Conservation (phyloP, 2,888 invertebrate species). For the Caenorhabditis becei region DNA sequence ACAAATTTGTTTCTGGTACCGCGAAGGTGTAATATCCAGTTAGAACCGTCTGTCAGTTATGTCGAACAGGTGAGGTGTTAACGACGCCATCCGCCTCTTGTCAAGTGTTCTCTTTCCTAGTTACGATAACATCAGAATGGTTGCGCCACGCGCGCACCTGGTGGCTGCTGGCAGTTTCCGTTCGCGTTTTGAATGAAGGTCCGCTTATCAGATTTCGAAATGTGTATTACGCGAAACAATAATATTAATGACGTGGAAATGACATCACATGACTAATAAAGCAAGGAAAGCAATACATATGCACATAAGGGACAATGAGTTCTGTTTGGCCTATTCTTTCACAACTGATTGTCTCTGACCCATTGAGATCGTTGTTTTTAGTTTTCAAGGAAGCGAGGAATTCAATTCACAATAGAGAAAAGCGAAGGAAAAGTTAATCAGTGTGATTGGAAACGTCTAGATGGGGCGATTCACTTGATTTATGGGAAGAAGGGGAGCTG, state of each 20-base stretch:
- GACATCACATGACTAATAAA: conserved; percentile 47
- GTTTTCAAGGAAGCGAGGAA: neutral
- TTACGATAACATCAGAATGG: conserved; percentile 40
- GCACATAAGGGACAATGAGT: conserved; percentile 7
- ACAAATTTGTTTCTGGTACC: neutral
- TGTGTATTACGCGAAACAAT: conserved; percentile 44
- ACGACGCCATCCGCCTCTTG: conserved; percentile 40
- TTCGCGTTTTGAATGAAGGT: conserved; percentile 26
- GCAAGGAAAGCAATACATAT: conserved; percentile 38
- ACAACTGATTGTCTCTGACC: conserved; percentile 15
- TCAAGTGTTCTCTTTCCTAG: conserved; percentile 21
- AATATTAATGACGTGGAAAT: conserved; percentile 58
- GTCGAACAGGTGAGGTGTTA: conserved; percentile 59
- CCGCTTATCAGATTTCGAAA: conserved; percentile 58
- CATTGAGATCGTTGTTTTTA: conserved; percentile 40
- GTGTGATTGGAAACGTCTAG: conserved; percentile 48
- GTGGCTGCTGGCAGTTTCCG: conserved; percentile 44
- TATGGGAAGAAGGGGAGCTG: conserved; percentile 36
- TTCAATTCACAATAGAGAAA: neutral
- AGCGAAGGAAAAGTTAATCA: conserved; percentile 15
- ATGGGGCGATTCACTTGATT: conserved; percentile 47
- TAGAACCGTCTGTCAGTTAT: conserved; percentile 49
- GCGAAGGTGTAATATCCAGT: conserved; percentile 18
- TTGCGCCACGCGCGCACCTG: conserved; percentile 56
- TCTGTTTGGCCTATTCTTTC: conserved; percentile 16